These are phyloP conservation scores for Podarcis siculus DNA, from an alignment of 2,797 vertebrate species.

Conservation along the genomic window DNA sequence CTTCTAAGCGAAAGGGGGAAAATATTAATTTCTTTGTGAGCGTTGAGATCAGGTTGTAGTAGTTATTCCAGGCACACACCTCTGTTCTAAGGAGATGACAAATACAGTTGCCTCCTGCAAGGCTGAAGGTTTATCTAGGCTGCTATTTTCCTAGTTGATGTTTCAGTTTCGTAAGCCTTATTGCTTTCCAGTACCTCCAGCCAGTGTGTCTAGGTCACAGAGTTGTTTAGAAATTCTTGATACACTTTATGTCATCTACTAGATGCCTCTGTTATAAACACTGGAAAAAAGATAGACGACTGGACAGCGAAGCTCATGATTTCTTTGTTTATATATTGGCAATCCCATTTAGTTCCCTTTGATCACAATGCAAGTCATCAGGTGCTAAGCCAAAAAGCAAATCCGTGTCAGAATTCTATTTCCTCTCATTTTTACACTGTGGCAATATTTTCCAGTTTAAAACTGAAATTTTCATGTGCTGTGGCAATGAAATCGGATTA, in stretches of 20 bases:
- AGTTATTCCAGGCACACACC: background rate
- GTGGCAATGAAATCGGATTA: background rate
- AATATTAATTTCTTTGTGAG: background rate
- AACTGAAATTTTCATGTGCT: background rate
- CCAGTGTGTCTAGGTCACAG: background rate
- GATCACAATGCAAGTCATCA: background rate
- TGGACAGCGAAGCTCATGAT: slow-evolving; percentile 6
- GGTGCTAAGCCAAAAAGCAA: slow-evolving; percentile 33
- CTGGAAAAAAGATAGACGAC: slow-evolving; percentile 2
- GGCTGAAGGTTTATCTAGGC: background rate
- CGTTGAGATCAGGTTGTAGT: background rate
- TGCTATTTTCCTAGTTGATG: slow-evolving; percentile 10
- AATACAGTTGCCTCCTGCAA: background rate
- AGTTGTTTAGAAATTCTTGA: slow-evolving; percentile 6
- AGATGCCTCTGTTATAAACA: slow-evolving; percentile 18
- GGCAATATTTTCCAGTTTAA: background rate
- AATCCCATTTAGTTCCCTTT: background rate
- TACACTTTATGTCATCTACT: background rate
- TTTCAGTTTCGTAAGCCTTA: background rate
- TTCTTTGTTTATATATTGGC: background rate
- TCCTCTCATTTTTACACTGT: slow-evolving; percentile 12
- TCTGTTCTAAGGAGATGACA: background rate
- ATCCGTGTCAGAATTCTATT: background rate
- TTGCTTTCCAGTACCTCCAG: background rate
- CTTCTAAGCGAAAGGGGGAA: background rate